Conservation (phyloP, 2,113 vertebrate genomes). For the Sebastes fasciatus region DNA sequence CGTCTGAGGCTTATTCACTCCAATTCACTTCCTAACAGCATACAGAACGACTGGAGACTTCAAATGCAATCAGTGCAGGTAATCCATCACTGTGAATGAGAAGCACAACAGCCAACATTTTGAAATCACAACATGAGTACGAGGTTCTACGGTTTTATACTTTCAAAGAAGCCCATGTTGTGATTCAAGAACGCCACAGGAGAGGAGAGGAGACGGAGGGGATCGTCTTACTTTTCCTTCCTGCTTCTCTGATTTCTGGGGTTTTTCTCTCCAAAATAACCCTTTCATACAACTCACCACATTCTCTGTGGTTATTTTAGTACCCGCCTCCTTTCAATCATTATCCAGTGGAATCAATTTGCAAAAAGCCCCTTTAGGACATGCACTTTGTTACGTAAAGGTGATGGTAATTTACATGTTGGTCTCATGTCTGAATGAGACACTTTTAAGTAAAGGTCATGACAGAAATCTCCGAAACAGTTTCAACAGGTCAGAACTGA, state of each 20-base stretch:
- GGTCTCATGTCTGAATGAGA: not conserved
- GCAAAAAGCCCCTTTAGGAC: not conserved
- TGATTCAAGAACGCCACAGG: conserved; percentile 25
- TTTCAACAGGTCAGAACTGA: not conserved
- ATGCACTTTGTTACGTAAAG: not conserved
- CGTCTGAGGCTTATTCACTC: not conserved
- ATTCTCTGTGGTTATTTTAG: not conserved
- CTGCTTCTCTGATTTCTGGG: conserved; percentile 14
- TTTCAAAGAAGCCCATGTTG: conserved; percentile 39
- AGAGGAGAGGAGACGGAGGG: conserved; percentile 3
- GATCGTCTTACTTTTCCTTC: conserved; percentile 29
- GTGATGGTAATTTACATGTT: not conserved
- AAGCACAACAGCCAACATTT: not conserved
- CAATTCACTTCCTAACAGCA: not conserved
- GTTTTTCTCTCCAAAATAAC: conserved; percentile 10
- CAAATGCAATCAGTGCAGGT: not conserved
- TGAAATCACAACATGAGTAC: not conserved
- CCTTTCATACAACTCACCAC: not conserved
- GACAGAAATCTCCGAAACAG: not conserved
- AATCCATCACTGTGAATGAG: conserved; percentile 15
- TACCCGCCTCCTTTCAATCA: conserved; percentile 2
- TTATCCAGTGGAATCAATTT: not conserved
- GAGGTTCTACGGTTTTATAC: conserved; percentile 3
- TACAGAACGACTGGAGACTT: not conserved
- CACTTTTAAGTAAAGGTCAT: not conserved